A percentile compares a stretch with the other conserved stretches of the same genome.
Evolutionary conservation across 2,113 vertebrate genomes (phyloP).

Genomic region (Megalops atlanticus): DNA sequence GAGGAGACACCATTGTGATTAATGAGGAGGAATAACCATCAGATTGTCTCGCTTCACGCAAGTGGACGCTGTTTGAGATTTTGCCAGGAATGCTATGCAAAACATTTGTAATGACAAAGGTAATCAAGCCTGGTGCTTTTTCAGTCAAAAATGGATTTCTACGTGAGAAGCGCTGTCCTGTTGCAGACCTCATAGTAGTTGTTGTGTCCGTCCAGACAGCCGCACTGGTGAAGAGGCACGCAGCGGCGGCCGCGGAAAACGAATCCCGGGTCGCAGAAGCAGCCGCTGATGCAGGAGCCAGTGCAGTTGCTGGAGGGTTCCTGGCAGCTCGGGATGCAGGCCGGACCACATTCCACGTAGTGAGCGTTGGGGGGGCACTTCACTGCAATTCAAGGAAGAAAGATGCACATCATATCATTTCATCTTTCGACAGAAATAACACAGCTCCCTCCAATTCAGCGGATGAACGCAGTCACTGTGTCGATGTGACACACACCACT

Average conservation of each 20-base stretch:
- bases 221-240: conserved; percentile 70
- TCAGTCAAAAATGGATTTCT: not conserved
- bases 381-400: conserved; percentile 41
- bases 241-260: conserved; percentile 66
- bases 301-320: conserved; percentile 68
- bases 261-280: conserved; percentile 77
- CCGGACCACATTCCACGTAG: conserved; percentile 64
- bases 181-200: conserved; percentile 74
- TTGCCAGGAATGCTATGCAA: not conserved
- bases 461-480: not conserved
- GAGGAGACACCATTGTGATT: not conserved
- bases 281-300: conserved; percentile 67
- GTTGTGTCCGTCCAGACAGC: conserved; percentile 67
- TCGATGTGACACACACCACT: too few relatives aligned
- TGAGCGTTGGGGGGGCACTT: conserved; percentile 64
- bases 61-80: not conserved
- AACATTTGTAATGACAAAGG: not conserved
- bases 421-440: not conserved
- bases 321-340: conserved; percentile 66
- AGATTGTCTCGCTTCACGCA: not conserved
- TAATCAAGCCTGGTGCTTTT: not conserved
- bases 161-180: not conserved
- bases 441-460: not conserved
- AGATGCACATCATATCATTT: not conserved
- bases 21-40: not conserved